phyloP scores from a whole-genome alignment of 2,888 invertebrate genomes.

The Noctua comes region DNA sequence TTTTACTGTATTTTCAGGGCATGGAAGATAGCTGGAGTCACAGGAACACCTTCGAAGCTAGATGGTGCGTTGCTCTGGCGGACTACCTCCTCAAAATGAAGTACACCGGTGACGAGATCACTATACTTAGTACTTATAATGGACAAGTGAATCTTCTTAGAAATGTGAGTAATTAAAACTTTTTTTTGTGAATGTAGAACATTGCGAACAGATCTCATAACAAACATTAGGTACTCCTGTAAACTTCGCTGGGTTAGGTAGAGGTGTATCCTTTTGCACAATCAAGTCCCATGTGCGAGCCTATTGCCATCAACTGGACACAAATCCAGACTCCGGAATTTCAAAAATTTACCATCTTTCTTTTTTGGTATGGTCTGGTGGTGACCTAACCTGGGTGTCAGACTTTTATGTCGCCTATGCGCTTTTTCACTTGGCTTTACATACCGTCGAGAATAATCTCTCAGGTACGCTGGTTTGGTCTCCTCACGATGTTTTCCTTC shows the following conservation, averaged over 20 bases:
- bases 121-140: conserved; percentile 93
- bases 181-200: not conserved
- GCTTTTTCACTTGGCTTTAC: no score
- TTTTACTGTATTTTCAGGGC: conserved; percentile 73
- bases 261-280: not conserved
- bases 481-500: no score
- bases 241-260: not conserved
- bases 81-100: conserved; percentile 91
- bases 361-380: no score
- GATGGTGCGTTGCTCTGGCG: conserved; percentile 91
- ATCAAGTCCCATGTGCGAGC: no score
- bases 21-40: conserved; percentile 90
- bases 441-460: no score
- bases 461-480: no score
- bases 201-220: not conserved
- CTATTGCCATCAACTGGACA: no score
- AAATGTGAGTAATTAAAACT: conserved; percentile 76
- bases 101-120: conserved; percentile 91
- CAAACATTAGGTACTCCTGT: not conserved
- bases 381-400: no score
- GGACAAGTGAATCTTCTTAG: conserved; percentile 92
- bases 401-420: no score
- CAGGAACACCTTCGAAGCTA: conserved; percentile 92
- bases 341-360: not conserved
- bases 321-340: not conserved